phyloP scores from a whole-genome alignment of 1,140 invertebrate genomes.

The Phocides pigmalion region DNA sequence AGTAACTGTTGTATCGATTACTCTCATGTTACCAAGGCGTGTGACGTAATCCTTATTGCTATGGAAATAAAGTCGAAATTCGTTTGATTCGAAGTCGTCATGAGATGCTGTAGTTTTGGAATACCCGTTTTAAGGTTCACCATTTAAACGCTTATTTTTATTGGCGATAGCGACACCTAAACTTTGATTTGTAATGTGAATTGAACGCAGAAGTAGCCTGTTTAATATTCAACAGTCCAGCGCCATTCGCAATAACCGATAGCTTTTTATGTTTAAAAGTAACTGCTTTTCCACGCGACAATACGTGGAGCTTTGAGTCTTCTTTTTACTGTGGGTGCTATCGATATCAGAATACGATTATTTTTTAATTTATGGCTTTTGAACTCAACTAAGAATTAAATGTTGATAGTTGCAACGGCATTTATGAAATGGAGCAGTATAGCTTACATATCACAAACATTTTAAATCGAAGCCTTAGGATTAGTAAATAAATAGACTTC shows the following conservation, averaged over 20 bases:
- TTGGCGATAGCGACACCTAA: constrained; percentile 27
- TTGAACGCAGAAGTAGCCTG: constrained; percentile 26
- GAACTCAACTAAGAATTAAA: not conserved
- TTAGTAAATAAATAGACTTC: too few relatives aligned
- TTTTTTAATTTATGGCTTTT: constrained; percentile 14
- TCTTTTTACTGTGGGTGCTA: constrained; percentile 7
- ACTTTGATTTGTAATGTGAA: constrained; percentile 33
- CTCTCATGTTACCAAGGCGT: not conserved
- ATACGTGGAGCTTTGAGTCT: constrained; percentile 21
- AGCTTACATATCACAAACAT: too few relatives aligned
- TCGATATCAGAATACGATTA: constrained; percentile 21
- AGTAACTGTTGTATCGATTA: not conserved
- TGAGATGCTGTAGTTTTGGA: not conserved
- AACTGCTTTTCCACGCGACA: constrained; percentile 23
- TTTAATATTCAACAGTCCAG: constrained; percentile 33
- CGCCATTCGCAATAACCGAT: constrained; percentile 25
- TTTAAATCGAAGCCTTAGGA: too few relatives aligned
- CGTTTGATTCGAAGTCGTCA: not conserved
- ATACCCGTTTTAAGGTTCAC: constrained; percentile 26
- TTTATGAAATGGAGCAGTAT: too few relatives aligned
- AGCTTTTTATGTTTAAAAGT: constrained; percentile 31
- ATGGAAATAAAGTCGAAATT: constrained; percentile 7
- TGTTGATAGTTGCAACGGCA: not conserved
- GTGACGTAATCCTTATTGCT: not conserved
- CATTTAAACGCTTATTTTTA: constrained; percentile 29